These are phyloP conservation scores for Scopus umbretta DNA, from an alignment of 2,113 vertebrate genomes.

Conservation along the genomic window DNA sequence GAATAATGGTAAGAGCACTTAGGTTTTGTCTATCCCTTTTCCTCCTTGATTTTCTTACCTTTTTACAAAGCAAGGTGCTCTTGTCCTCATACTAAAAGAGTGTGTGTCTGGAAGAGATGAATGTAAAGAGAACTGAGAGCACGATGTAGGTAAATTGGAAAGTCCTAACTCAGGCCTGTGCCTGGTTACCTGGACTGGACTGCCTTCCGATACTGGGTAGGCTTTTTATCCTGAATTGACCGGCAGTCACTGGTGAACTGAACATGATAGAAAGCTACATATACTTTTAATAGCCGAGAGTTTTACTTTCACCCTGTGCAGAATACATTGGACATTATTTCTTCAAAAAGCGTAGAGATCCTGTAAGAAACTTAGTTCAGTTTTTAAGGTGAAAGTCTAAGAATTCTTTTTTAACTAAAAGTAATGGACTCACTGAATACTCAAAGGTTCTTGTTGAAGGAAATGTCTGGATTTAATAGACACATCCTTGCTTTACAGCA, in stretches of 20 bases:
- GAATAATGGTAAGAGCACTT: background rate
- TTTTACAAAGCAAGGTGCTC: background rate
- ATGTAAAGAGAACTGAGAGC: background rate
- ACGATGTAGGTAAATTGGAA: background rate
- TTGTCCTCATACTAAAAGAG: background rate
- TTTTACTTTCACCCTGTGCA: background rate
- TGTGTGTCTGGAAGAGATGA: background rate
- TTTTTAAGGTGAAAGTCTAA: background rate
- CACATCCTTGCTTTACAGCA: background rate
- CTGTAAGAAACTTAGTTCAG: background rate
- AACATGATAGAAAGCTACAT: background rate
- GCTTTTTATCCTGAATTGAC: background rate
- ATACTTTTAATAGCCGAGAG: background rate
- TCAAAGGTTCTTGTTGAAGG: background rate
- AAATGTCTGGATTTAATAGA: background rate
- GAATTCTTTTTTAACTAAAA: background rate
- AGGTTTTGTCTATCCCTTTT: background rate
- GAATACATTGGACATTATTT: background rate
- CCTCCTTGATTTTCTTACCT: background rate
- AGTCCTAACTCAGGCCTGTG: background rate
- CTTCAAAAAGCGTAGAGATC: background rate
- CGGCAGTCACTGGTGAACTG: background rate
- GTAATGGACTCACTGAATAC: background rate
- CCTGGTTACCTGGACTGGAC: background rate
- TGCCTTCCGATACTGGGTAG: background rate